These are phyloP conservation scores for Xiphydria camelus DNA, from an alignment of 2,888 invertebrate genomes.

Conservation along the genomic window DNA sequence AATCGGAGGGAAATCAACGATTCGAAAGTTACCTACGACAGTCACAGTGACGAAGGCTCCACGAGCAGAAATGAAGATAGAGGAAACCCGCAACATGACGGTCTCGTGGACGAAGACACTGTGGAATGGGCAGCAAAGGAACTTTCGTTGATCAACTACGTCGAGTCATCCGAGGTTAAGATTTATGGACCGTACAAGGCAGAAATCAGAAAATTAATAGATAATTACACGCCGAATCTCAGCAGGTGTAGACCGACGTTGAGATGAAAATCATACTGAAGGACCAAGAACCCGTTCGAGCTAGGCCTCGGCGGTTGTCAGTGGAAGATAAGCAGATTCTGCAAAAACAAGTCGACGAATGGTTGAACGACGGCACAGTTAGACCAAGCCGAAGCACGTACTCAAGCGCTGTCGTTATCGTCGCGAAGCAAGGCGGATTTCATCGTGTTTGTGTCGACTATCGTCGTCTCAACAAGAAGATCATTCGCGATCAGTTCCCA, in stretches of 20 bases:
- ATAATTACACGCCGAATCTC: conserved; percentile 1
- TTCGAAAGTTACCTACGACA: conserved; percentile 1
- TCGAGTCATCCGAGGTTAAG: neutral
- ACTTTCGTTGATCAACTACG: neutral
- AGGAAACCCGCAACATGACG: neutral
- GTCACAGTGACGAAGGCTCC: neutral
- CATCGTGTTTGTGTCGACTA: conserved; percentile 27
- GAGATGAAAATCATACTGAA: conserved; percentile 19
- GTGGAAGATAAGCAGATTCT: conserved; percentile 18
- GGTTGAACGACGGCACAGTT: conserved; percentile 21
- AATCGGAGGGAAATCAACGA: conserved; percentile 9
- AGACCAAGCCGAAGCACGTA: conserved; percentile 19
- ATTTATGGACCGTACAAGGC: conserved; percentile 3
- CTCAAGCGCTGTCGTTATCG: conserved; percentile 23
- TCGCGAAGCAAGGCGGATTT: conserved; percentile 21
- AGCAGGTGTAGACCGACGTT: conserved; percentile 7
- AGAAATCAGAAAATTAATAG: conserved; percentile 3
- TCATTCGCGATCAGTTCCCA: conserved; percentile 8
- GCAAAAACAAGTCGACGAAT: conserved; percentile 22
- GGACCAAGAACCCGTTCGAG: conserved; percentile 16
- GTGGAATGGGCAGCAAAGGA: neutral
- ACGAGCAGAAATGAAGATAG: neutral
- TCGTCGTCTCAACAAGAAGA: conserved; percentile 18
- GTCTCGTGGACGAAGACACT: neutral
- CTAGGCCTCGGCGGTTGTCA: neutral